Evolutionary conservation across 2,888 invertebrate genomes (phyloP), one percentile per base, ranked within the genome.

Genomic region (Heliconius sara): DNA sequence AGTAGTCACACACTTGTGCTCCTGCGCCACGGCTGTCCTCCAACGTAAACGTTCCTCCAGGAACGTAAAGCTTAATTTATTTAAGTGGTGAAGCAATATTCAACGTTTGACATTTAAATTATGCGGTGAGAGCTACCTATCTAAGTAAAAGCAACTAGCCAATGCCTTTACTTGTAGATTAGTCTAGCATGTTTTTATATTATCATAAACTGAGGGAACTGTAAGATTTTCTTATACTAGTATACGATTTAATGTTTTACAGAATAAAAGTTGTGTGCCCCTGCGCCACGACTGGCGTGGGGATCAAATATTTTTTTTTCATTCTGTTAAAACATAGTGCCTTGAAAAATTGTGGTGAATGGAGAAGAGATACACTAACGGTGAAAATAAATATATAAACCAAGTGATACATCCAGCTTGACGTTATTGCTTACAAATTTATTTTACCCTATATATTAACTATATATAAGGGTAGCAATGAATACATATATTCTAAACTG

Each of bases 41-140:
- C 19, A 52, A 52, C 52, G 52, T 52, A 52, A 68, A 39, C 39
- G 12, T 68, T 39, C 39, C n/a, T 68, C 39, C 13, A 70, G 30
- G 39, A 19, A 68, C 3, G 65, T 25, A 70, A 39, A 30, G 47
- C n/a, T 34, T n/a, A 25, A 57, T 68, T 76, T 68, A 52, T n/a
- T 60, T 57, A 52, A 70, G 70, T 25, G 70, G 68, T 43, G 39
- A 12, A 25, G 70, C 70, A 70, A 70, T 70, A 43, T 74, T 74
- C 19, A 74, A 34, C 63, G 43, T 70, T 70, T 70, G 70, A 70
- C 70, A 70, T 70, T 70, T 70, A 70, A 43, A 70, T 43, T 70
- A 70, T 70, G 70, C 70, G 43, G 70, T 70, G 70, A 70, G 47
- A 47, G 16, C 43, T 70, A 70, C 47, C 47, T 70, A 70, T 43